These are phyloP conservation scores for Tryphoninae sp. DNA, from an alignment of 2,888 invertebrate genomes.

Conservation along the genomic window DNA sequence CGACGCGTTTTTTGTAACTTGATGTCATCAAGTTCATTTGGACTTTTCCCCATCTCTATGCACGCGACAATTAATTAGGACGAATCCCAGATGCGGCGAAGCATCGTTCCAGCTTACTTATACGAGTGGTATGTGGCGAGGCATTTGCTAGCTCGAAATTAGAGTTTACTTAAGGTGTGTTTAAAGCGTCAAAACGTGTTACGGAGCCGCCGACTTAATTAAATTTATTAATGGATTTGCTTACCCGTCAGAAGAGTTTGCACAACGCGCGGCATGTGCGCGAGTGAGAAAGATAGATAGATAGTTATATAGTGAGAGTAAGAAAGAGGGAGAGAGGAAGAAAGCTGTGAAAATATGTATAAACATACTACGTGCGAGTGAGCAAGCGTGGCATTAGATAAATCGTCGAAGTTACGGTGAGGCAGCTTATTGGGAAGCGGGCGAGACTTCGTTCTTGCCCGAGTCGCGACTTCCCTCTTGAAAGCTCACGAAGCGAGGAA, in stretches of 20 bases:
- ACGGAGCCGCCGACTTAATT: constrained; percentile 75
- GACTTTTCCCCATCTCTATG: no score
- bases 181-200: constrained; percentile 70
- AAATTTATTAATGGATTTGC: constrained; percentile 78
- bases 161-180: constrained; percentile 71
- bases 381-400: constrained; percentile 72
- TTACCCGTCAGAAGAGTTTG: constrained; percentile 72
- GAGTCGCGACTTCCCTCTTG: constrained; percentile 44
- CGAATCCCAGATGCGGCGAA: neutral
- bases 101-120: neutral
- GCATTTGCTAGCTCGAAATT: constrained; percentile 64
- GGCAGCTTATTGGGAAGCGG: constrained; percentile 68
- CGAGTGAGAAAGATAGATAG: neutral
- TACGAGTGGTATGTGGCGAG: neutral
- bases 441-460: constrained; percentile 21
- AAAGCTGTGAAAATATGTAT: constrained; percentile 26
- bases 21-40: neutral
- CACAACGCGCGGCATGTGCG: constrained; percentile 54
- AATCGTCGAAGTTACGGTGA: constrained; percentile 74
- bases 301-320: neutral
- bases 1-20: no score
- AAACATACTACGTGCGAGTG: constrained; percentile 54
- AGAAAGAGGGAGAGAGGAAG: neutral
- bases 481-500: constrained; percentile 13
- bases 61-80: neutral